Base-by-base conservation (phyloP, 2,113 vertebrate species). In the Odobenus rosmarus region DNA sequence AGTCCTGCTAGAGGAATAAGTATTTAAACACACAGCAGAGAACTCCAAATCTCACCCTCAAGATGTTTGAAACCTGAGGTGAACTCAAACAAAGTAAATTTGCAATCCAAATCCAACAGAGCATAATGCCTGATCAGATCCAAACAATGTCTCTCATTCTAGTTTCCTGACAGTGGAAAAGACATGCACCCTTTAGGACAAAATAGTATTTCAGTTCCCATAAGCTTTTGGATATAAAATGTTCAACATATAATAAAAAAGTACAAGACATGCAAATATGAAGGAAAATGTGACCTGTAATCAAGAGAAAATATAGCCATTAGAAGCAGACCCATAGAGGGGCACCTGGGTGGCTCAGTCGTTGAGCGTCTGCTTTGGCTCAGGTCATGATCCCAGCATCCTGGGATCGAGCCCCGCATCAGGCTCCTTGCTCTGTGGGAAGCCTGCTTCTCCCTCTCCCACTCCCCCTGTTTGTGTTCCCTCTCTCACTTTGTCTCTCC, bases 251-350 rank as follows among this genome's bases (percentile, higher is more conserved):
- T 23, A 86, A 71, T 83, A 24, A n/a, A 31, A 62, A 93, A n/a
- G 24, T 62, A 46, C 5, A 77, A 77, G 26, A 71, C 61, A 74
- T 74, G 7, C 49, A 91, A 57, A 87, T 55, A 42, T 85, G 11
- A 51, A 88, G 24, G 16, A 96, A 96, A 92, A 74, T 82, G 4
- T 92, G 26, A 84, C 49, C 57, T 69, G 1, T 23, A 57, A 79
- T 84, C 69, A 93, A 91, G 59, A 88, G 55, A 89, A 94, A 72
- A 91, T 49, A 90, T 12, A 91, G 24, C 14, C 24, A 49, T 87
- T 91, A 94, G 86, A 94, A 96, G 36, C 46, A 96, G 79, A 96
- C 18, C 49, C 59, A 49, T 28, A 96, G 33, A 49, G 14, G 46
- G 46, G 46, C 46, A 46, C 46, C 46, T 46, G 46, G 7, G 8